Conservation (phyloP, 1,140 invertebrate genomes). For the Ostrea edulis region DNA sequence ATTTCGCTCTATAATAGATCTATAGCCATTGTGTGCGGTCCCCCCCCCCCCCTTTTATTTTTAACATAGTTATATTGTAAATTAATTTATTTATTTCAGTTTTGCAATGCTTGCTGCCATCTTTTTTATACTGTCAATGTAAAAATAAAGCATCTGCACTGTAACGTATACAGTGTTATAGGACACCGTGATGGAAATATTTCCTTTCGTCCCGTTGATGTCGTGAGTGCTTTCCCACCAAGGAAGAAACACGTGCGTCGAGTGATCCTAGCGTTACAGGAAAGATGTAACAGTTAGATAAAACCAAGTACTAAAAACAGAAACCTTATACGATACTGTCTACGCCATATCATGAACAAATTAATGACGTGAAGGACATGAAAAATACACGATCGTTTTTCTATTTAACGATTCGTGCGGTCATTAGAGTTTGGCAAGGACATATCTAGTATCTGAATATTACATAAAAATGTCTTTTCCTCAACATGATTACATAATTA, state of each 20-base stretch:
- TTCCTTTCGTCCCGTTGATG: neutral
- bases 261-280: neutral
- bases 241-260: constrained; percentile 4
- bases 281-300: neutral
- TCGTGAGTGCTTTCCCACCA: neutral
- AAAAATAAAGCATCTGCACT: neutral
- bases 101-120: too few relatives aligned
- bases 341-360: constrained; percentile 6
- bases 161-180: neutral
- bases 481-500: constrained; percentile 22
- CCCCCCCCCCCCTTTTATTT: too few relatives aligned
- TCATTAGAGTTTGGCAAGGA: neutral
- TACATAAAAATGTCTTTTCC: constrained; percentile 8
- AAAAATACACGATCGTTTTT: neutral
- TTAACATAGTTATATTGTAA: too few relatives aligned
- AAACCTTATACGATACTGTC: neutral
- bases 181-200: neutral
- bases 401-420: neutral
- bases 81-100: too few relatives aligned
- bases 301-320: neutral
- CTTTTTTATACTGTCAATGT: too few relatives aligned
- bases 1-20: too few relatives aligned
- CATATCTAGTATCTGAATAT: neutral
- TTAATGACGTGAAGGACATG: neutral
- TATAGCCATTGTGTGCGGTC: too few relatives aligned